These are phyloP conservation scores for Tenrec ecaudatus DNA, from an alignment of 2,113 vertebrate genomes.

Conservation along the genomic window DNA sequence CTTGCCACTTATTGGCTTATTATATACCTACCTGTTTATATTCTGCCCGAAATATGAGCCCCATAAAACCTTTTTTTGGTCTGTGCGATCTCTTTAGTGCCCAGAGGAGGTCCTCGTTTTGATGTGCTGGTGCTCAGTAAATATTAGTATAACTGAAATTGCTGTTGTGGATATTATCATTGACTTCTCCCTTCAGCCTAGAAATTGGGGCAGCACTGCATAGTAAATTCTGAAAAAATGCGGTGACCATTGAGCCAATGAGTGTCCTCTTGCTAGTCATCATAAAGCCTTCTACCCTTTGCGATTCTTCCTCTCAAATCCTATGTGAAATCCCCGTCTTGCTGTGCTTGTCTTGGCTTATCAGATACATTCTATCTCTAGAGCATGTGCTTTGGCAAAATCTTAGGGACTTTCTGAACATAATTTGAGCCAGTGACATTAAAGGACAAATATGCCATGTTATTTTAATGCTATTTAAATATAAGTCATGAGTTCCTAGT, in stretches of 20 bases:
- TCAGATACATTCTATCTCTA: no score
- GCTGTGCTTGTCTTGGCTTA: neutral
- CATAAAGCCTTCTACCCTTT: neutral
- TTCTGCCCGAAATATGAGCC: neutral
- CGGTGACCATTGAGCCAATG: neutral
- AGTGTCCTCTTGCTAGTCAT: neutral
- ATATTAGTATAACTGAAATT: neutral
- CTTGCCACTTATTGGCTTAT: neutral
- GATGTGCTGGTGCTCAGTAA: neutral
- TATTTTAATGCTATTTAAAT: constrained; percentile 10
- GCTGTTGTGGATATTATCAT: neutral
- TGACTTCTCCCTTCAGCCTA: neutral
- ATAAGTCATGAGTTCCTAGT: neutral
- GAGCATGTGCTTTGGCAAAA: neutral
- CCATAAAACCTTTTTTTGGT: neutral
- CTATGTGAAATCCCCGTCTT: neutral
- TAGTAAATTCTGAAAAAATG: neutral
- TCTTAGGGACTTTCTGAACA: neutral
- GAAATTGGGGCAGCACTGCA: neutral
- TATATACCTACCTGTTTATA: no score
- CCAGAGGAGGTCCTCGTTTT: neutral
- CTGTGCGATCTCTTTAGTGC: neutral
- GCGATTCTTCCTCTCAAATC: constrained; percentile 28
- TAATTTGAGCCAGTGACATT: neutral
- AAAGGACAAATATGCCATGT: neutral